Evolutionary conservation across 2,113 vertebrate genomes (phyloP).

Genomic region (pig (Sus scrofa)): T2T-Sscrofa CM000819.6:123691001-123691500

Average conservation of each 20-base stretch:
- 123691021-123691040: not conserved
- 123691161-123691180: not conserved
- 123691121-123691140: not conserved
- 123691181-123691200: not conserved
- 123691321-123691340: not conserved
- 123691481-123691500: not conserved
- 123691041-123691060: not conserved
- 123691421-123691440: not conserved
- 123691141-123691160: not conserved
- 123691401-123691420: accelerated
- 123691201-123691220: not conserved
- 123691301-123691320: not conserved
- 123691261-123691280: not conserved
- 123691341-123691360: not conserved
- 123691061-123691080: not conserved
- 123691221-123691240: not conserved
- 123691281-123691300: not conserved
- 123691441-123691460: not conserved
- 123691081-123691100: not conserved
- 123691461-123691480: not conserved
- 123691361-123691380: not conserved
- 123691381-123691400: not conserved
- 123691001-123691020: not conserved
- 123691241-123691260: not conserved
- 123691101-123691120: not conserved